Conservation (phyloP, 2,888 invertebrate genomes). For the Eupithecia pulchellata region DNA sequence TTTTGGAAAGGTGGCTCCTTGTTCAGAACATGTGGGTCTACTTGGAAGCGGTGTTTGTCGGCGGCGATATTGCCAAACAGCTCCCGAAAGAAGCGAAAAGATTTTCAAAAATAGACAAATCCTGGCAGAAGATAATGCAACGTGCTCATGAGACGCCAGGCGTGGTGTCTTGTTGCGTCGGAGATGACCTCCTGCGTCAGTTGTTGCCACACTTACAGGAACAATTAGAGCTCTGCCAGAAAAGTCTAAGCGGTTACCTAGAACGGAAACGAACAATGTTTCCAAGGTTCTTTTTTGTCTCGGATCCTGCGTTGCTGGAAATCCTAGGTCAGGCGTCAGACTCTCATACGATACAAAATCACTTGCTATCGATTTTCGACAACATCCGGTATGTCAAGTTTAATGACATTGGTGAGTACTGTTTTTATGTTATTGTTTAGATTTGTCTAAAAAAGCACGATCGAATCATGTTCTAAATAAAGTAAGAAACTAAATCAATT, state of each 20-base stretch:
- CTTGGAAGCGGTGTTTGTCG: slow-evolving; percentile 98
- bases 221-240: slow-evolving; percentile 98
- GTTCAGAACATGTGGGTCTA: slow-evolving; percentile 99
- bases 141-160: slow-evolving; percentile 98
- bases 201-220: slow-evolving; percentile 97
- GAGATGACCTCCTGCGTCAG: slow-evolving; percentile 96
- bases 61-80: slow-evolving; percentile 99
- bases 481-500: neutral
- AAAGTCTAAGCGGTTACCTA: slow-evolving; percentile 97
- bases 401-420: slow-evolving; percentile 90
- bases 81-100: slow-evolving; percentile 97
- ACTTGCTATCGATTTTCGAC: slow-evolving; percentile 97
- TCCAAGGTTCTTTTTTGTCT: slow-evolving; percentile 97
- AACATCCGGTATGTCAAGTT: slow-evolving; percentile 97
- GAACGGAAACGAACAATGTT: slow-evolving; percentile 97
- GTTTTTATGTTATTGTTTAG: neutral
- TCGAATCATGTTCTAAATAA: neutral
- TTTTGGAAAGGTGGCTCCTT: slow-evolving; percentile 96
- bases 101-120: slow-evolving; percentile 98
- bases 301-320: slow-evolving; percentile 95
- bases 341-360: slow-evolving; percentile 97
- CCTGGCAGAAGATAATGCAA: slow-evolving; percentile 99
- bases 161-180: slow-evolving; percentile 97
- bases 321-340: slow-evolving; percentile 97
- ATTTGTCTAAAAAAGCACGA: neutral